Percentiles rank a stretch among this genome's conserved stretches.
Conservation (phyloP, 2,888 invertebrate genomes). For the Auanema freiburgensis region DNA sequence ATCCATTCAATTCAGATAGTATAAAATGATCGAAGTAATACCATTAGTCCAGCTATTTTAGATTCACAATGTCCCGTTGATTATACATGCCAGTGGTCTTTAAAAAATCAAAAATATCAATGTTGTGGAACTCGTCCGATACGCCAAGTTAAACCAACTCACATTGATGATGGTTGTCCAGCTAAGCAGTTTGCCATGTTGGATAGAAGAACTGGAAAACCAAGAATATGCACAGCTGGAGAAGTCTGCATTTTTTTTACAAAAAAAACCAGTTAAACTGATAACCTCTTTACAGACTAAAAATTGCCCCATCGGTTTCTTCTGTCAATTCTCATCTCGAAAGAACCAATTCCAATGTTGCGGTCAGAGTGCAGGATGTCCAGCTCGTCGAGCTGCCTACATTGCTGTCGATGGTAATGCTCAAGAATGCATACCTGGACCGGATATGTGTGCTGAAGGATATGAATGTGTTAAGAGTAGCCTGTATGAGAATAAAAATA, state of each 20-base stretch:
- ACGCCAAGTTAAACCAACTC: slow-evolving; percentile 26
- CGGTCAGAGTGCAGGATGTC: slow-evolving; percentile 48
- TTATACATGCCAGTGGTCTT: slow-evolving; percentile 44
- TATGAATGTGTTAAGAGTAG: slow-evolving; percentile 44
- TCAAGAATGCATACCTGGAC: slow-evolving; percentile 40
- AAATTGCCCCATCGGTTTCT: slow-evolving; percentile 44
- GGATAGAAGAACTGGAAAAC: slow-evolving; percentile 33
- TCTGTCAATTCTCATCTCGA: slow-evolving; percentile 46
- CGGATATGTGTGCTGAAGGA: slow-evolving; percentile 43
- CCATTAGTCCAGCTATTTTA: too few species aligned
- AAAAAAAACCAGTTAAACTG: not conserved
- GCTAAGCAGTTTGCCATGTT: slow-evolving; percentile 40
- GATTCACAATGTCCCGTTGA: slow-evolving; percentile 29
- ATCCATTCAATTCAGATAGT: slow-evolving; percentile 34
- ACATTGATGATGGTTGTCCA: slow-evolving; percentile 39
- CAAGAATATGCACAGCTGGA: slow-evolving; percentile 42
- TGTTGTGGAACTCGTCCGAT: slow-evolving; percentile 45
- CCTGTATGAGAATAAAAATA: slow-evolving; percentile 35
- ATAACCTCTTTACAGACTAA: slow-evolving; percentile 17
- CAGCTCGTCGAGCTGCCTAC: slow-evolving; percentile 40
- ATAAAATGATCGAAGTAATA: too few species aligned
- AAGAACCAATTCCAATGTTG: slow-evolving; percentile 49
- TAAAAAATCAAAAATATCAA: slow-evolving; percentile 44
- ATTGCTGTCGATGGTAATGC: slow-evolving; percentile 44
- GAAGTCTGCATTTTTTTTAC: slow-evolving; percentile 14